Conservation (phyloP, 2,113 vertebrate genomes). For the Atractosteus spatula region DNA sequence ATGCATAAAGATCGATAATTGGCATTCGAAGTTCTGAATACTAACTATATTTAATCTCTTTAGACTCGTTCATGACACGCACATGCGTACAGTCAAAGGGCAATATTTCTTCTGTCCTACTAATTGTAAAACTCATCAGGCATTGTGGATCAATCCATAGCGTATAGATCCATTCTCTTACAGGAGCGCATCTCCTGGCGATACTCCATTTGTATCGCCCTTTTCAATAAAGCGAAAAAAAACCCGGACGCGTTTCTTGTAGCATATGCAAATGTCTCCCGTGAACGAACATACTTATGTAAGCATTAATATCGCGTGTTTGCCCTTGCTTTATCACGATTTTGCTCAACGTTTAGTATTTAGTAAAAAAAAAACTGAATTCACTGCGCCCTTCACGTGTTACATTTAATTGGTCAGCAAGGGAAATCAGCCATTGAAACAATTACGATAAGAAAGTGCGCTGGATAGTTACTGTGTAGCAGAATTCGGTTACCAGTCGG, state of each 20-base stretch:
- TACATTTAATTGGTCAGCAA: constrained; percentile 84
- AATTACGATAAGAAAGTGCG: constrained; percentile 68
- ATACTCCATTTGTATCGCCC: constrained; percentile 28
- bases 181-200: background rate
- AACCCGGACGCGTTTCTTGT: background rate
- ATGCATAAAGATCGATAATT: constrained; percentile 64
- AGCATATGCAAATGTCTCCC: background rate
- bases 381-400: constrained; percentile 44
- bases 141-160: constrained; percentile 28
- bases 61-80: constrained; percentile 31
- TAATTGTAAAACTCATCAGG: constrained; percentile 26
- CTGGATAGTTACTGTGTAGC: constrained; percentile 64
- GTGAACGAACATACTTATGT: background rate
- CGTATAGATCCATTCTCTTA: constrained; percentile 2
- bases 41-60: constrained; percentile 37
- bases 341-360: too few relatives aligned
- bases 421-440: constrained; percentile 82
- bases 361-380: constrained; percentile 23
- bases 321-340: background rate
- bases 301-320: background rate
- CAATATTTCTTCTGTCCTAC: constrained; percentile 16
- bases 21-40: constrained; percentile 48
- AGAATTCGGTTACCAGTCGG: constrained; percentile 60
- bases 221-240: constrained; percentile 3
- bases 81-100: constrained; percentile 6